phyloP scores from a whole-genome alignment of 2,888 invertebrate genomes.

The Philaethria dido region DNA sequence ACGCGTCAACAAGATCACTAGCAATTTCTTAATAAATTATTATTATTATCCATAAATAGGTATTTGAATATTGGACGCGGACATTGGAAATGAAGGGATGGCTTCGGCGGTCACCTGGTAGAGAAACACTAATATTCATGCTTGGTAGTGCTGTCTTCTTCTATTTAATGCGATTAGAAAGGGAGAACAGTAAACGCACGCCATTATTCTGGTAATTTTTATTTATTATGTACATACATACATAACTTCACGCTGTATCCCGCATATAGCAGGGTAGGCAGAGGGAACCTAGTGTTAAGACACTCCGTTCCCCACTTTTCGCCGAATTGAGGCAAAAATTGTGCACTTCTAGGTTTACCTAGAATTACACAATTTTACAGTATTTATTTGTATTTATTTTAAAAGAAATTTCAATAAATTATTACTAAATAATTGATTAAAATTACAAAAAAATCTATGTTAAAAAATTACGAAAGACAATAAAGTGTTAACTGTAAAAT shows the following conservation, averaged over 20 bases:
- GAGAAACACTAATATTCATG: conserved; percentile 78
- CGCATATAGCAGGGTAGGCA: too few species aligned
- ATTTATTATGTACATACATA: background rate
- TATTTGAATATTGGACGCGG: conserved; percentile 78
- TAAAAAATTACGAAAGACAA: too few species aligned
- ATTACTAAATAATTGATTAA: too few species aligned
- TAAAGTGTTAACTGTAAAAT: background rate
- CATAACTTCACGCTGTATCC: too few species aligned
- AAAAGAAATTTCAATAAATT: too few species aligned
- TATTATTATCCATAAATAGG: conserved; percentile 52
- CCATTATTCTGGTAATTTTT: conserved; percentile 75
- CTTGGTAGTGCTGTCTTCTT: conserved; percentile 78
- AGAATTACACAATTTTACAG: too few species aligned
- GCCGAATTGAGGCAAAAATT: too few species aligned
- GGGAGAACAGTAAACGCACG: conserved; percentile 71
- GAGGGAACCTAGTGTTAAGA: too few species aligned
- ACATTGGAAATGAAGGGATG: conserved; percentile 79
- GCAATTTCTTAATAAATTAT: background rate
- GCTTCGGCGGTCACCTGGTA: conserved; percentile 68
- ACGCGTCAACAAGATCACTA: background rate
- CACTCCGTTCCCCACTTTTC: too few species aligned
- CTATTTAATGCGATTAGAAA: conserved; percentile 76
- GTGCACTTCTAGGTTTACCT: too few species aligned
- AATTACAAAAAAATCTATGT: too few species aligned
- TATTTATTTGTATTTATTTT: too few species aligned